These are phyloP conservation scores for Eulemur macaco DNA, from an alignment of 2,113 vertebrate species.

Conservation along the genomic window DNA sequence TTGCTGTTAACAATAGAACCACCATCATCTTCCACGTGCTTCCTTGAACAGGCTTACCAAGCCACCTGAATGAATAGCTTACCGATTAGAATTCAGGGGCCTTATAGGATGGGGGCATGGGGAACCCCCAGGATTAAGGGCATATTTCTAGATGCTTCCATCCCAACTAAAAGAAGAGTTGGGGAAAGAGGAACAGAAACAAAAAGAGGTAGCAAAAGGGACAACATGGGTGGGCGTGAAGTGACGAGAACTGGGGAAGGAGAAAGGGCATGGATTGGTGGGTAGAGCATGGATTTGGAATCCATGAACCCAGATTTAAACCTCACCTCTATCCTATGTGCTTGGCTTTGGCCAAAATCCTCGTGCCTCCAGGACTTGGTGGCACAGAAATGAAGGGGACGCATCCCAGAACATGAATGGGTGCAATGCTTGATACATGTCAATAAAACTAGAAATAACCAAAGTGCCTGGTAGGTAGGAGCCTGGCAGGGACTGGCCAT, in stretches of 20 bases:
- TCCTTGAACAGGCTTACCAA: too few species aligned
- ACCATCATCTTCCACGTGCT: fast-evolving
- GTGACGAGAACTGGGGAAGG: neutral
- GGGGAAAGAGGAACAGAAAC: neutral
- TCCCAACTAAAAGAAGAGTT: neutral
- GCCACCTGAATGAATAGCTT: neutral
- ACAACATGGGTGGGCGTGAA: neutral
- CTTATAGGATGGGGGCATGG: neutral
- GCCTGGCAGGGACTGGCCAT: neutral
- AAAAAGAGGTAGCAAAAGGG: neutral
- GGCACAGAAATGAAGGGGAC: fast-evolving
- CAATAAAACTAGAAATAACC: neutral
- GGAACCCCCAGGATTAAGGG: neutral
- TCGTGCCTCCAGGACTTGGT: neutral
- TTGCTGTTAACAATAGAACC: neutral
- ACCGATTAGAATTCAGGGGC: too few species aligned
- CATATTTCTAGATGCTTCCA: neutral
- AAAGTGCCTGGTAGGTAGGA: neutral
- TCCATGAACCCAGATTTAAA: neutral
- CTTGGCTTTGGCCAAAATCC: neutral
- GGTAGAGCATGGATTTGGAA: neutral
- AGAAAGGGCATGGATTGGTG: fast-evolving
- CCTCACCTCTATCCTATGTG: neutral
- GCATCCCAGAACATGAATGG: neutral
- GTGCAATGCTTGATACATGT: neutral